Conservation (phyloP, 2,888 invertebrate genomes). For the Cataglyphis livida region DNA sequence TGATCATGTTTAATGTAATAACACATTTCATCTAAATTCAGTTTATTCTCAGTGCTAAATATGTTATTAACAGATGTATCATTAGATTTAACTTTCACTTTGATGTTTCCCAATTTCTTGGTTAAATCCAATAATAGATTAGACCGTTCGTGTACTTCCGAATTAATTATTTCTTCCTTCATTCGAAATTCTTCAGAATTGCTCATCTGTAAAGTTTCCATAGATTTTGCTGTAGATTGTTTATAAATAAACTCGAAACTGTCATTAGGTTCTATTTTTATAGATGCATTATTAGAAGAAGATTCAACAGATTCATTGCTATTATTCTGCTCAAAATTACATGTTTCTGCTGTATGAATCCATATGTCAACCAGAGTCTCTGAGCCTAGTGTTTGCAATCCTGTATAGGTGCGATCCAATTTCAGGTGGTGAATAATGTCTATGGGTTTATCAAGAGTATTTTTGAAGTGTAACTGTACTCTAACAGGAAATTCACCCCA, state of each 20-base stretch:
- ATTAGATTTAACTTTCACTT: neutral
- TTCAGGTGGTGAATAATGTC: conserved; percentile 93
- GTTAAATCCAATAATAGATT: neutral
- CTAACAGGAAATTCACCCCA: conserved; percentile 97
- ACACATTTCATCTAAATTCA: conserved; percentile 12
- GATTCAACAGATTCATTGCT: neutral
- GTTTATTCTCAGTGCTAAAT: neutral
- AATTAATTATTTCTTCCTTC: conserved; percentile 11
- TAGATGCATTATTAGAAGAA: neutral
- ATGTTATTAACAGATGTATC: too few relatives aligned
- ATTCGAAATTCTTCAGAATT: neutral
- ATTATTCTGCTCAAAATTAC: neutral
- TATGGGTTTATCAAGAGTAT: conserved; percentile 91
- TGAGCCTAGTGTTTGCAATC: conserved; percentile 93
- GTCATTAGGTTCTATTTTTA: neutral
- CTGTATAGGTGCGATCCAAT: conserved; percentile 93
- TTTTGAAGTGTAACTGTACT: conserved; percentile 92
- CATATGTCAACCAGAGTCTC: conserved; percentile 93
- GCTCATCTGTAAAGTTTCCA: neutral
- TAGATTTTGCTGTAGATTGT: neutral
- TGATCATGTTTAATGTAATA: conserved; percentile 62
- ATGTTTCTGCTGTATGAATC: conserved; percentile 78
- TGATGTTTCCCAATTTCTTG: neutral
- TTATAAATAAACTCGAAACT: neutral
- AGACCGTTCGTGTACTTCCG: neutral